Evolutionary conservation across 2,888 invertebrate genomes (phyloP).

Genomic region (Ectemnius cavifrons): DNA sequence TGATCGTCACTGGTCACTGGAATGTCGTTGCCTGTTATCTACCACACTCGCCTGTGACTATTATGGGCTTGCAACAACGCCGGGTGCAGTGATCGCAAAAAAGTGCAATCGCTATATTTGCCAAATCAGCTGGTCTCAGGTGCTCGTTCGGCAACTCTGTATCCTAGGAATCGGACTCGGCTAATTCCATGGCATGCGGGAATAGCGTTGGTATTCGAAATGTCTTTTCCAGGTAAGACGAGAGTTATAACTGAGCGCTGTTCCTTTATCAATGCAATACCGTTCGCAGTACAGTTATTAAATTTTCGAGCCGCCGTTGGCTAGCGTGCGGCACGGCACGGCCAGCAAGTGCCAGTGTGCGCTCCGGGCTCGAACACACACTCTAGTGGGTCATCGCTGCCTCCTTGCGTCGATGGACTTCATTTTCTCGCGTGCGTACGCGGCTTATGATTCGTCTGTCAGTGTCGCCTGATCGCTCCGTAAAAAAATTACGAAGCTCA

Average conservation of each 20-base stretch:
- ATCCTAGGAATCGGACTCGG: no score
- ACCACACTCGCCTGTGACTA: no score
- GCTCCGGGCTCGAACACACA: neutral
- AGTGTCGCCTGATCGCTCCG: constrained; percentile 7
- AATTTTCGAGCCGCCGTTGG: constrained; percentile 19
- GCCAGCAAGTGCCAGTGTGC: neutral
- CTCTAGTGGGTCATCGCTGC: neutral
- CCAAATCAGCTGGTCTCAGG: no score
- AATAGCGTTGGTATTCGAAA: constrained; percentile 5
- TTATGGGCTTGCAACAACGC: no score
- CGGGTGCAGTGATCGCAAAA: no score
- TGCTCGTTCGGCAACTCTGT: neutral
- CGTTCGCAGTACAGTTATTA: constrained; percentile 51
- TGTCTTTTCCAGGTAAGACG: constrained; percentile 38
- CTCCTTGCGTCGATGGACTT: neutral
- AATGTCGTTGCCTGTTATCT: no score
- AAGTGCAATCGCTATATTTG: no score
- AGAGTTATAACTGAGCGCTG: constrained; percentile 4
- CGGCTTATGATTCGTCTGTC: constrained; percentile 7
- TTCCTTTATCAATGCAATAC: constrained; percentile 21
- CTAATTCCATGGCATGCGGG: no score
- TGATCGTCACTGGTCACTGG: no score
- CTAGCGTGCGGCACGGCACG: neutral
- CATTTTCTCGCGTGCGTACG: neutral
- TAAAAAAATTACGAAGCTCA: neutral